A percentile compares a stretch with the other conserved stretches of the same genome.
Conservation (phyloP, 2,888 invertebrate species). For the Brachylomia viminalis region DNA sequence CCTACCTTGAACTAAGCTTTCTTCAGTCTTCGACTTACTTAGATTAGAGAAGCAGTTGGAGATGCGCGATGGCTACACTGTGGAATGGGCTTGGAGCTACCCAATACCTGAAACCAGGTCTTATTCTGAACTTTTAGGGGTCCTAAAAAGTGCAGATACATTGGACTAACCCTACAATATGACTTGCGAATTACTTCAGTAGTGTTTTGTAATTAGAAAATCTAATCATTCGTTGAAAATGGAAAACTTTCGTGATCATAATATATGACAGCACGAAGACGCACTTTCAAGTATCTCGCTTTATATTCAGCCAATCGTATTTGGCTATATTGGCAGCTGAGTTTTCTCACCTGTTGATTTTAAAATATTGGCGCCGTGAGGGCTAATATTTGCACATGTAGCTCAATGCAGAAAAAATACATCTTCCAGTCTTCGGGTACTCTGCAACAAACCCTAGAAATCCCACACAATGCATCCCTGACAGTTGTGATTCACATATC, state of each 20-base stretch:
- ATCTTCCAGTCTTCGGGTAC: neutral
- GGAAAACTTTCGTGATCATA: neutral
- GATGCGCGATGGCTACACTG: constrained; percentile 23
- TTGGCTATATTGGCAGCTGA: neutral
- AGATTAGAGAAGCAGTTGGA: constrained; percentile 21
- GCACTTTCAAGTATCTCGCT: neutral
- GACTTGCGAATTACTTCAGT: neutral
- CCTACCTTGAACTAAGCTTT: constrained; percentile 81
- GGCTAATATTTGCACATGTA: neutral
- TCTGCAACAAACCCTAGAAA: neutral
- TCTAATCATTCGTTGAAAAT: neutral
- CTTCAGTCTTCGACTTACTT: constrained; percentile 70
- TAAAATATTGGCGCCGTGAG: neutral
- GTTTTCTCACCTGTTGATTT: neutral
- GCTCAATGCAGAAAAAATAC: neutral
- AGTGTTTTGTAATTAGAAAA: neutral
- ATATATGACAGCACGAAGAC: neutral
- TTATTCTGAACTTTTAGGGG: neutral
- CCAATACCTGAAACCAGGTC: neutral
- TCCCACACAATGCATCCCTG: neutral
- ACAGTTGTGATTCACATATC: constrained; percentile 17
- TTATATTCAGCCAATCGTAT: neutral
- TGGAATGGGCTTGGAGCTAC: neutral
- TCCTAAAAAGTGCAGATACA: neutral
- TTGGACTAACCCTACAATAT: neutral